Conservation (phyloP, 2,797 vertebrate species). For the Anisognathus igniventris region DNA sequence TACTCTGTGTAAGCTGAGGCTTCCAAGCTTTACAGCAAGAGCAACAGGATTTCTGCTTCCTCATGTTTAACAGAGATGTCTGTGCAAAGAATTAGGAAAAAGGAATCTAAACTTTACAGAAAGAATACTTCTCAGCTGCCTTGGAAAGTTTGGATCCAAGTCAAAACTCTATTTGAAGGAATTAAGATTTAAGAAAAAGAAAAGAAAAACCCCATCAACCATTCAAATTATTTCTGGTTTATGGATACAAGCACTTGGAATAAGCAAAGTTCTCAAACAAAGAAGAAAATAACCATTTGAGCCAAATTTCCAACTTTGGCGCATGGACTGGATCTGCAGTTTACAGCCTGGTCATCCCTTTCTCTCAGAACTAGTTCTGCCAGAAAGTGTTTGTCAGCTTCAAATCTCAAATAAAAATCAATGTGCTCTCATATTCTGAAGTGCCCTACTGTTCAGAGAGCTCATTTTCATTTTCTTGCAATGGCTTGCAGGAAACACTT, state of each 20-base stretch:
- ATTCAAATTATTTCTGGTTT: constrained; percentile 16
- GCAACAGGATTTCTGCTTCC: neutral
- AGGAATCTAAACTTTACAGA: neutral
- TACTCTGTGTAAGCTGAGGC: neutral
- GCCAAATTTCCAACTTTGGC: neutral
- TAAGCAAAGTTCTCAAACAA: neutral
- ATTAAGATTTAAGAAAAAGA: neutral
- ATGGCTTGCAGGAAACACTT: neutral
- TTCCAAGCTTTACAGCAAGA: neutral
- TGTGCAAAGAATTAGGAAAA: neutral
- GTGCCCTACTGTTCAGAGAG: constrained; percentile 1
- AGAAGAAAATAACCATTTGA: neutral
- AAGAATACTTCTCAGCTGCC: neutral
- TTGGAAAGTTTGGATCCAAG: neutral
- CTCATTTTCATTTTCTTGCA: constrained; percentile 9
- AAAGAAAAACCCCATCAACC: neutral
- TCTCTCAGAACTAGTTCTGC: neutral
- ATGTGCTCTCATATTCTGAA: neutral
- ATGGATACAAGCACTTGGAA: neutral
- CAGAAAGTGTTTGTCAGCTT: neutral
- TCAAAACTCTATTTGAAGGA: neutral
- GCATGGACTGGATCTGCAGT: neutral
- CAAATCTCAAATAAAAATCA: neutral
- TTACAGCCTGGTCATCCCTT: neutral
- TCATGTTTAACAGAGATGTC: neutral